Percentiles rank a stretch among this genome's conserved stretches.
phyloP scores from a whole-genome alignment of 2,113 vertebrate species.

The Symphodus melops region DNA sequence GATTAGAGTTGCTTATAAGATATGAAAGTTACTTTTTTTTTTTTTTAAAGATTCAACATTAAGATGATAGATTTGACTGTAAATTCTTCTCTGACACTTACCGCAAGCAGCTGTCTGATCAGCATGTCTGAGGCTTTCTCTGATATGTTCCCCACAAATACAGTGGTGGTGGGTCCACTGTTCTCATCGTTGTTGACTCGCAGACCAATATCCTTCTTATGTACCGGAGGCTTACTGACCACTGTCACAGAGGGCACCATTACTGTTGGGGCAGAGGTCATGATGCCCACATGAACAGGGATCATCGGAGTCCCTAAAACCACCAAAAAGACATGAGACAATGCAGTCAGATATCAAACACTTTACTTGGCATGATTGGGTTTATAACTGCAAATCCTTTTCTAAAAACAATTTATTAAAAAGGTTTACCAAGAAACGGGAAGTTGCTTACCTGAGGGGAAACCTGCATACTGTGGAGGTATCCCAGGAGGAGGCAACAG shows the following conservation, averaged over 20 bases:
- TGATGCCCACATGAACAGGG: slow-evolving; percentile 98
- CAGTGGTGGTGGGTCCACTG: slow-evolving; percentile 95
- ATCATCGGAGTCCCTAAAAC: slow-evolving; percentile 93
- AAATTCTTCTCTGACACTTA: slow-evolving; percentile 77
- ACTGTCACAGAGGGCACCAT: slow-evolving; percentile 91
- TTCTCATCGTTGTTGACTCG: slow-evolving; percentile 90
- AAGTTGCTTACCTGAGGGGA: slow-evolving; percentile 89
- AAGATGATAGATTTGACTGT: no score
- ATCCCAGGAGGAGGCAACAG: slow-evolving; percentile 93
- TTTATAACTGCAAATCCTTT: no score
- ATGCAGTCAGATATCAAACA: not conserved
- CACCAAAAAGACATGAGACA: slow-evolving; percentile 3
- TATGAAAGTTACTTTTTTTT: no score
- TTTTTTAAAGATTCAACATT: no score
- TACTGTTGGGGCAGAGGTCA: slow-evolving; percentile 91
- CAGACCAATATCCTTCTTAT: slow-evolving; percentile 88
- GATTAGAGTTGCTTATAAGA: not conserved
- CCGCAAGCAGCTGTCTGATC: slow-evolving; percentile 95
- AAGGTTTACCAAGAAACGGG: not conserved
- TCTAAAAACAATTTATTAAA: no score
- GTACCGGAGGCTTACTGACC: slow-evolving; percentile 92
- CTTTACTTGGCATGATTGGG: not conserved
- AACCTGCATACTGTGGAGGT: slow-evolving; percentile 95
- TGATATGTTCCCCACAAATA: slow-evolving; percentile 99
- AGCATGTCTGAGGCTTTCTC: slow-evolving; percentile 99